Evolutionary conservation across 1,140 invertebrate genomes (phyloP).

Genomic region (Agraylea sexmaculata): DNA sequence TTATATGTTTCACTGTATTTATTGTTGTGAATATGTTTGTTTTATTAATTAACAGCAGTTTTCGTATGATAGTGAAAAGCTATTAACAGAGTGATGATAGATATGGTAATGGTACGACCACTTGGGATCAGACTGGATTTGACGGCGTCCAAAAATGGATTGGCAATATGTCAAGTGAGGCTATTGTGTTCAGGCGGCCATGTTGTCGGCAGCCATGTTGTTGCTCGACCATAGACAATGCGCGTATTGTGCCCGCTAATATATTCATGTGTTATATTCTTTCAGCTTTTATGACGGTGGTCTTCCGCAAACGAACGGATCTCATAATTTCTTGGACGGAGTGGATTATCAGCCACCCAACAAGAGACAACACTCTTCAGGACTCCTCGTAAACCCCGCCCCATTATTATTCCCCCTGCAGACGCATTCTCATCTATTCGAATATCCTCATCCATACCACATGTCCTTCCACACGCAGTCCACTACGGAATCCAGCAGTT

Average conservation of each 20-base stretch:
- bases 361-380: constrained; percentile 35
- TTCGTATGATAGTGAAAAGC: no score
- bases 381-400: constrained; percentile 31
- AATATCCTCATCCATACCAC: constrained; percentile 36
- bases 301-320: constrained; percentile 28
- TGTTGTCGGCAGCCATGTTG: constrained; percentile 13
- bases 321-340: constrained; percentile 24
- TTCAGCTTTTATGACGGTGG: constrained; percentile 32
- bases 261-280: constrained; percentile 22
- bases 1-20: no score
- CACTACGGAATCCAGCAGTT: constrained; percentile 20
- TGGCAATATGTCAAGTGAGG: no score
- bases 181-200: constrained; percentile 16
- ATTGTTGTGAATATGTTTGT: no score
- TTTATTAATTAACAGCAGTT: no score
- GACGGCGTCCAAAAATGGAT: no score
- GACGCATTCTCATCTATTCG: constrained; percentile 41
- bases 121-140: no score
- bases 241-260: constrained; percentile 11
- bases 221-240: constrained; percentile 18
- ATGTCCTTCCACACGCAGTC: constrained; percentile 23
- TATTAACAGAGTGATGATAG: no score
- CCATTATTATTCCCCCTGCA: constrained; percentile 39
- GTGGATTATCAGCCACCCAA: constrained; percentile 32
- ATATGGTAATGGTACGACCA: no score